Percentiles rank a stretch among this genome's conserved stretches.
Conservation (phyloP, 2,113 vertebrate species). For the Gambusia affinis region DNA sequence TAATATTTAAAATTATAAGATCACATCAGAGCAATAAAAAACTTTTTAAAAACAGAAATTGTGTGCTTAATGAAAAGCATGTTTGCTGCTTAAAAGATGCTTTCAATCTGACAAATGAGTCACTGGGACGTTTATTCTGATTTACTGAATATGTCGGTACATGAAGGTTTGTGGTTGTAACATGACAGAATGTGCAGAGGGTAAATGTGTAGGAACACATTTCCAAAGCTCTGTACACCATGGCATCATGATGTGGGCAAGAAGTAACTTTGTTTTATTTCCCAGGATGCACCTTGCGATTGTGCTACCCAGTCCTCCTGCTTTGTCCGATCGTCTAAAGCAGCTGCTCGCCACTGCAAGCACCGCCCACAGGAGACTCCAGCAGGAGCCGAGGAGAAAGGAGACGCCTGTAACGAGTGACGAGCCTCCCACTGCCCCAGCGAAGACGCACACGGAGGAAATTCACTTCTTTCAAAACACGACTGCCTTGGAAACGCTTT, state of each 20-base stretch:
- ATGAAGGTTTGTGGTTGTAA: background rate
- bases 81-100: too few species aligned
- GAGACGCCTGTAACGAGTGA: conserved; percentile 78
- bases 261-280: conserved; percentile 2
- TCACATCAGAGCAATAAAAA: too few species aligned
- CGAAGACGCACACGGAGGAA: conserved; percentile 20
- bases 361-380: conserved; percentile 83
- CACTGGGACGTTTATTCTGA: too few species aligned
- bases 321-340: conserved; percentile 85
- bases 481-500: conserved; percentile 48
- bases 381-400: conserved; percentile 81
- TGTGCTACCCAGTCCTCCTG: conserved; percentile 89
- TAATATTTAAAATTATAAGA: too few species aligned
- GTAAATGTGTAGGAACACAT: background rate
- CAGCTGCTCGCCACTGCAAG: conserved; percentile 88
- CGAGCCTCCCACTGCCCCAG: conserved; percentile 1
- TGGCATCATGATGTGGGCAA: background rate
- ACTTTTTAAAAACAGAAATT: too few species aligned
- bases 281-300: conserved; percentile 91
- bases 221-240: too few species aligned
- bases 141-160: too few species aligned
- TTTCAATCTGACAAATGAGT: too few species aligned
- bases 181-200: background rate
- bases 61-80: too few species aligned
- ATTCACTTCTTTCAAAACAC: conserved; percentile 10